Percentiles rank a stretch among this genome's conserved stretches.
Evolutionary conservation across 2,113 vertebrate species (phyloP).

Genomic region (Microcebus tavaratra): DNA sequence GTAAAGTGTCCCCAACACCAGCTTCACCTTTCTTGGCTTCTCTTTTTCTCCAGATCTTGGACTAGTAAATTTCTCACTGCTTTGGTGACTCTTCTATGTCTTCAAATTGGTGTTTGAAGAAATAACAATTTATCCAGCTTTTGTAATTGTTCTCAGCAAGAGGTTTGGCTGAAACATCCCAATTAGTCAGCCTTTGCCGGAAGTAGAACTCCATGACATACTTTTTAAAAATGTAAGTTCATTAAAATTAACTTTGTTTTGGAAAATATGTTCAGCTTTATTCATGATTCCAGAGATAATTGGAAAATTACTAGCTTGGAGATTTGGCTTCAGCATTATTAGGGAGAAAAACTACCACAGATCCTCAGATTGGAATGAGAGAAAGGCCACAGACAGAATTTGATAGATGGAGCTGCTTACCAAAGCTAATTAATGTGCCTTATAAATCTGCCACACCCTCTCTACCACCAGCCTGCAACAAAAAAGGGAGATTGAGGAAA

Average conservation of each 20-base stretch:
- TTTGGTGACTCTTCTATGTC: neutral
- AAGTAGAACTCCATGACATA: neutral
- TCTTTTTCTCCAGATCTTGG: neutral
- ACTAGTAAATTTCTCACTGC: slow-evolving; percentile 1
- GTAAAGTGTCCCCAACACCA: neutral
- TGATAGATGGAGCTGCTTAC: neutral
- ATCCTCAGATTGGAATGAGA: neutral
- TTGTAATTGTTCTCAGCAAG: slow-evolving; percentile 16
- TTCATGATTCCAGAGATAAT: slow-evolving; percentile 9
- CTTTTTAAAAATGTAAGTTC: neutral
- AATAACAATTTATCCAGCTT: neutral
- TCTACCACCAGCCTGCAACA: neutral
- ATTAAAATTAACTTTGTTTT: slow-evolving; percentile 64
- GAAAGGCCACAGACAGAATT: neutral
- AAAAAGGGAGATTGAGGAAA: neutral
- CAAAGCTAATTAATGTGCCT: neutral
- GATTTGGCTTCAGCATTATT: slow-evolving; percentile 28
- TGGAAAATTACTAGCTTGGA: neutral
- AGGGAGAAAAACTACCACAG: neutral
- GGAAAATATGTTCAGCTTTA: slow-evolving; percentile 40
- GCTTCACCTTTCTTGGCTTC: neutral
- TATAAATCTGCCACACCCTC: neutral
- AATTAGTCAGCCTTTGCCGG: neutral
- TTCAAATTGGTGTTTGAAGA: neutral
- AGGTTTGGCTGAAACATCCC: neutral